Percentiles rank a stretch among this genome's conserved stretches.
phyloP scores from a whole-genome alignment of 2,797 vertebrate species.

The Streptopelia turtur region DNA sequence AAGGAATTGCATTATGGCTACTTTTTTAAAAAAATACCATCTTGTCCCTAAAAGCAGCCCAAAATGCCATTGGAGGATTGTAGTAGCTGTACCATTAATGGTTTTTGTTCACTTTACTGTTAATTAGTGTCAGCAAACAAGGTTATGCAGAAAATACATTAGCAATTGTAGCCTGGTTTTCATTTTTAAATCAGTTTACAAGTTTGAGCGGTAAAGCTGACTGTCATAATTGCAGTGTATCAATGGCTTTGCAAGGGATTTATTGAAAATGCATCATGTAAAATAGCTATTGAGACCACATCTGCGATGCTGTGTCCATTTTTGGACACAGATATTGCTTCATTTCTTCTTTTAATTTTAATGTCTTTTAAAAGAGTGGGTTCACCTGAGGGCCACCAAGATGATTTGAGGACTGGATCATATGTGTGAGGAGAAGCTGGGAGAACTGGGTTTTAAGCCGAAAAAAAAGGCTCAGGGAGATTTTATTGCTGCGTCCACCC shows the following conservation, averaged over 20 bases:
- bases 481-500: background rate
- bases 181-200: background rate
- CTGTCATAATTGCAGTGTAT: background rate
- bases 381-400: background rate
- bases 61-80: background rate
- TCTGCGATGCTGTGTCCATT: background rate
- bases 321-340: background rate
- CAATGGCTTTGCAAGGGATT: background rate
- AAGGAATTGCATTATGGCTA: background rate
- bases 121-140: background rate
- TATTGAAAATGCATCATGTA: background rate
- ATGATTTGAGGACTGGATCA: background rate
- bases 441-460: background rate
- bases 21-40: background rate
- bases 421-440: fast-evolving
- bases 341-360: background rate
- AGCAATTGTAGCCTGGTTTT: background rate
- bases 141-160: background rate
- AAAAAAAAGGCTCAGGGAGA: background rate
- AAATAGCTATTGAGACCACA: background rate
- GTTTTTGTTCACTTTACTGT: background rate
- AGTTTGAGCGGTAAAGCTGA: background rate
- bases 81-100: background rate
- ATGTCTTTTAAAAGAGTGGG: background rate
- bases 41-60: background rate